phyloP scores from a whole-genome alignment of 2,888 invertebrate species.

The Xestoiulus laeticollis region DNA sequence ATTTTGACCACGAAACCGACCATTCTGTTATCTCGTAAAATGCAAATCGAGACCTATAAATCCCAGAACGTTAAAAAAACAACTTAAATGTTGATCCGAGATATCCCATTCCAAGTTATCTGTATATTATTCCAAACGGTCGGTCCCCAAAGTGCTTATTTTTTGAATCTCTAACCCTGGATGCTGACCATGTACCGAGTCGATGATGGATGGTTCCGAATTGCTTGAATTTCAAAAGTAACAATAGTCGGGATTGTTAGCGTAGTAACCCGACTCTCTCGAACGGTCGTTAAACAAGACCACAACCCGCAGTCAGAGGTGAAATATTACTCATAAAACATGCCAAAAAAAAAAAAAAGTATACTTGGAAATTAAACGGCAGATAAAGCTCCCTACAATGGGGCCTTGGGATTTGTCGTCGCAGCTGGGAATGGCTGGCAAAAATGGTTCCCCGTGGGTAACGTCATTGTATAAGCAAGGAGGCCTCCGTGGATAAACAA shows the following conservation, averaged over 20 bases:
- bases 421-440: background rate
- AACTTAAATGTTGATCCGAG: background rate
- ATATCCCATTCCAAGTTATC: background rate
- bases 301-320: slow-evolving; percentile 15
- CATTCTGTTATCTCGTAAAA: background rate
- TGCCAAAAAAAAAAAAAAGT: slow-evolving; percentile 4
- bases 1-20: background rate
- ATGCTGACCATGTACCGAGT: background rate
- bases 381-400: background rate
- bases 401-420: background rate
- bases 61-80: background rate
- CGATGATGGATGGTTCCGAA: background rate
- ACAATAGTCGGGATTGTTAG: slow-evolving; percentile 24
- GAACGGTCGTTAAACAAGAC: slow-evolving; percentile 31
- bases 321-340: slow-evolving; percentile 33
- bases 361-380: slow-evolving; percentile 6
- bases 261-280: background rate
- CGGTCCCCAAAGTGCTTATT: slow-evolving; percentile 24
- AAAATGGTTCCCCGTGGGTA: slow-evolving; percentile 11
- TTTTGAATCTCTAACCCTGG: background rate
- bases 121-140: background rate
- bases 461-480: background rate
- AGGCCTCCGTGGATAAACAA: background rate
- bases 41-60: background rate
- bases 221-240: slow-evolving; percentile 21